Base-by-base conservation (phyloP, 1,140 invertebrate genomes). In the Lanistes nyassanus region DNA sequence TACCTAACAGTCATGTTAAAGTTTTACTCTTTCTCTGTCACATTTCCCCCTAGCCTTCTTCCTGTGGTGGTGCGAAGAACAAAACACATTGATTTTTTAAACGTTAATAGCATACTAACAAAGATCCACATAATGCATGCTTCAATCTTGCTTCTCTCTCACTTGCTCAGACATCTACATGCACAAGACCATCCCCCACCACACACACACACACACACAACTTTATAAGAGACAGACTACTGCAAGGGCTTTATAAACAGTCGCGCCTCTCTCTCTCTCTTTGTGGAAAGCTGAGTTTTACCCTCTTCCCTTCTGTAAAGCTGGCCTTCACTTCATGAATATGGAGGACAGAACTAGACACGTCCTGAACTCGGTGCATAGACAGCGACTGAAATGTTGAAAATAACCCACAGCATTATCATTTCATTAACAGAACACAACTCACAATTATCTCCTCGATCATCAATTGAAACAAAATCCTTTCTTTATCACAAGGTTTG, bases 261-360 rank as follows among this genome's bases (percentile, higher is more conserved):
- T 60, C 1, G 11, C 34, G 23, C 0, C 23, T 42, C 7, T 75
- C n/a, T 47, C 11, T 67, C 23, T 39, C 34, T 23, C 29, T 23
- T 9, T 23, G 37, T 26, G 62, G 37, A 34, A 42, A 16, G 19
- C 16, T 39, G n/a, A 74, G 5, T 42, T 67, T 65, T 58, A 81
- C 75, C 75, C 80, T 81, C 21, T 81, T 73, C 21, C 66, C 34
- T 39, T 76, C 74, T 39, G 73, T 71, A 58, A 76, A 80, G 19
- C 75, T 82, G 47, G 82, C 70, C 60, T 80, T 76, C 31, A 84
- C 75, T 53, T 82, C 79, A 67, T 80, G 70, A 51, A 84, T 62
- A 76, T 81, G 79, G 19, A 75, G 74, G 68, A 78, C 80, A 11
- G 81, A 76, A 3, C 72, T 62, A 51, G 77, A 77, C 23, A 39